A percentile compares a stretch with the other conserved stretches of the same genome.
Evolutionary conservation across 2,797 vertebrate species (phyloP).

Genomic region (Erithacus rubecula): DNA sequence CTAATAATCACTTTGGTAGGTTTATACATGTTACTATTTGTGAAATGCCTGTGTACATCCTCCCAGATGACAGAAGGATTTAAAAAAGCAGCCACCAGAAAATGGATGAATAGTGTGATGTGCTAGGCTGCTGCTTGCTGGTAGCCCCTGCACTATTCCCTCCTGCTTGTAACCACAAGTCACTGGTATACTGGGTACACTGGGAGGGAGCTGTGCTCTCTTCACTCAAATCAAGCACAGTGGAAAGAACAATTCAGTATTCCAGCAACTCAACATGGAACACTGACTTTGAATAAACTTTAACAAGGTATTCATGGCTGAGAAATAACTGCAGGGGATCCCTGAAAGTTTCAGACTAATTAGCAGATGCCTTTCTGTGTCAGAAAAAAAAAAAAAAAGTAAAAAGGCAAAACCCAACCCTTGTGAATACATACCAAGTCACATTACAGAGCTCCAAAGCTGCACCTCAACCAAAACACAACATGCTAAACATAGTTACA

Average conservation of each 20-base stretch:
- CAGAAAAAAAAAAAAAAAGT: not conserved
- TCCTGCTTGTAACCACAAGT: not conserved
- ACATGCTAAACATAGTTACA: not conserved
- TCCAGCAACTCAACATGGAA: constrained; percentile 27
- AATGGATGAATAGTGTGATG: not conserved
- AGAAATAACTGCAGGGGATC: constrained; percentile 47
- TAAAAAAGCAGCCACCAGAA: not conserved
- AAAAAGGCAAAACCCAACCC: not conserved
- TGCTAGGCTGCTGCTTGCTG: rapidly evolving
- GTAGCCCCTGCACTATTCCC: not conserved
- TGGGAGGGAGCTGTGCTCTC: not conserved
- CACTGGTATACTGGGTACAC: not conserved
- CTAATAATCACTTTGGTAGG: not conserved
- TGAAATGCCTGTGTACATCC: not conserved
- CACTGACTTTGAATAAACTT: constrained; percentile 54
- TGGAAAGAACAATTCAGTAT: constrained; percentile 13
- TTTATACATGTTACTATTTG: not conserved
- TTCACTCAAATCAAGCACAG: not conserved
- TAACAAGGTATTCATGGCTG: constrained; percentile 59
- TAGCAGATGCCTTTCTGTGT: constrained; percentile 16
- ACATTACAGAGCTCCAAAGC: not conserved
- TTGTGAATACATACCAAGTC: not conserved
- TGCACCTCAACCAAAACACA: not conserved
- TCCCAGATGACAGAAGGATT: not conserved
- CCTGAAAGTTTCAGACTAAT: constrained; percentile 8